Evolutionary conservation across 2,113 vertebrate species (phyloP).

Genomic region (Speoplatyrhinus poulsoni): DNA sequence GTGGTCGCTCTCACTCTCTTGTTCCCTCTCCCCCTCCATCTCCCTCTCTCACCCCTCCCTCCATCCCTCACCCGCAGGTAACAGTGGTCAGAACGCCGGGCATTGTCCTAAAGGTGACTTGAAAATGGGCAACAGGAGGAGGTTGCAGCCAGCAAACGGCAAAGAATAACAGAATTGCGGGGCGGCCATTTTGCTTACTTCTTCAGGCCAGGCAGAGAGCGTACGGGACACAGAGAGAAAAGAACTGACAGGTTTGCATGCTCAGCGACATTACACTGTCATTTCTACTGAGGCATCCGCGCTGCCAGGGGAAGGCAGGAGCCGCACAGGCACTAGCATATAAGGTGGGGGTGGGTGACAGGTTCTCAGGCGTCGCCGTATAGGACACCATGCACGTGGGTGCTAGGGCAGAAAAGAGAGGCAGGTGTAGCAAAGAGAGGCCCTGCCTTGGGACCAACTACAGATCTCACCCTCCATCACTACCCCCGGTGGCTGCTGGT

Average conservation of each 20-base stretch:
- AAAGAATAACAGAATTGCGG: slow-evolving; percentile 6
- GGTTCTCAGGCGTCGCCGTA: slow-evolving; percentile 27
- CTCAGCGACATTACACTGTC: slow-evolving; percentile 46
- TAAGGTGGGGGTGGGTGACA: slow-evolving; percentile 30
- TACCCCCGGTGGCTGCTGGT: slow-evolving; percentile 72
- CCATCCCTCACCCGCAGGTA: slow-evolving; percentile 29
- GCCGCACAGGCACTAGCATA: slow-evolving; percentile 13
- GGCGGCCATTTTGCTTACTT: background rate
- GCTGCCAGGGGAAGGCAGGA: slow-evolving; percentile 25
- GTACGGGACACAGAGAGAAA: slow-evolving; percentile 14
- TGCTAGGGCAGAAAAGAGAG: slow-evolving; percentile 13
- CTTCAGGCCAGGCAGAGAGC: background rate
- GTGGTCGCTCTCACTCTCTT: too few relatives aligned
- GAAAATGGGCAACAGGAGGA: background rate
- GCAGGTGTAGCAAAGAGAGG: slow-evolving; percentile 27
- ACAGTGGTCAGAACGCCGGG: slow-evolving; percentile 21
- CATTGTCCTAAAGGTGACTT: slow-evolving; percentile 7
- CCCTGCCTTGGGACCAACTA: slow-evolving; percentile 51
- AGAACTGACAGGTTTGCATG: slow-evolving; percentile 27
- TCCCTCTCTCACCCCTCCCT: slow-evolving; percentile 26
- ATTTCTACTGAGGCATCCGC: slow-evolving; percentile 34
- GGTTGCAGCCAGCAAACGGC: slow-evolving; percentile 14
- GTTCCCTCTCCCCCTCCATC: background rate
- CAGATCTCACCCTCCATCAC: slow-evolving; percentile 83
- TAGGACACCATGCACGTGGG: slow-evolving; percentile 48